These are phyloP conservation scores for Trialeurodes vaporariorum DNA, from an alignment of 1,140 invertebrate species.

Conservation along the genomic window DNA sequence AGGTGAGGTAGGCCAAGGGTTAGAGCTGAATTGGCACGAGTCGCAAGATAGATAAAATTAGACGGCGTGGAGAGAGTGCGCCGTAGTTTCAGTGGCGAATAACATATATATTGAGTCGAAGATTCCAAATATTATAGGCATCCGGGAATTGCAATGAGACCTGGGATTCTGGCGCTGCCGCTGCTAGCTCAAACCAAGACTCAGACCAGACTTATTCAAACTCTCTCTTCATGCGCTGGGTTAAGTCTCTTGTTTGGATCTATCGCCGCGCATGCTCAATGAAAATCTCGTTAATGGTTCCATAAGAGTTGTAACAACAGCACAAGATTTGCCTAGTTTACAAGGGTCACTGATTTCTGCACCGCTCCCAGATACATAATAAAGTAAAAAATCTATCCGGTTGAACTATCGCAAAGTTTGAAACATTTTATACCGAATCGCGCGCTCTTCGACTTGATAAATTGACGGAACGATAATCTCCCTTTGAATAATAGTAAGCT, in stretches of 20 bases:
- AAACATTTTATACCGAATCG: slow-evolving; percentile 27
- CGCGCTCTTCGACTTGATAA: slow-evolving; percentile 25
- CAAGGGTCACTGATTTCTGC: slow-evolving; percentile 7
- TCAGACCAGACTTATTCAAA: neutral
- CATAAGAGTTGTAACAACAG: slow-evolving; percentile 7
- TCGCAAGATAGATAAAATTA: too few relatives aligned
- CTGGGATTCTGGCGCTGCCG: neutral
- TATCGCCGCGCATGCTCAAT: neutral
- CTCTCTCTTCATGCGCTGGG: neutral
- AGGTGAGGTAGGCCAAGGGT: too few relatives aligned
- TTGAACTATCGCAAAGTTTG: slow-evolving; percentile 19
- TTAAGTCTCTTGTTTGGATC: slow-evolving; percentile 4
- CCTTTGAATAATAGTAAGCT: slow-evolving; percentile 25
- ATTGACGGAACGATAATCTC: slow-evolving; percentile 26
- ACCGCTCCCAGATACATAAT: slow-evolving; percentile 5
- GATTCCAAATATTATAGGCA: neutral
- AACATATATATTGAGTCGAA: too few relatives aligned
- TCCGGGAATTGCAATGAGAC: neutral
- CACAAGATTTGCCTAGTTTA: slow-evolving; percentile 10
- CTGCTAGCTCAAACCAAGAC: too few relatives aligned
- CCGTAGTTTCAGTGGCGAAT: too few relatives aligned
- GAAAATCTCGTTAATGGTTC: neutral
- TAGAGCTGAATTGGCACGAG: too few relatives aligned
- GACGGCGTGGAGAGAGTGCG: too few relatives aligned
- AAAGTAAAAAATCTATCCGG: slow-evolving; percentile 7